phyloP scores from a whole-genome alignment of 2,888 invertebrate species.

The Heteromurus nitidus region DNA sequence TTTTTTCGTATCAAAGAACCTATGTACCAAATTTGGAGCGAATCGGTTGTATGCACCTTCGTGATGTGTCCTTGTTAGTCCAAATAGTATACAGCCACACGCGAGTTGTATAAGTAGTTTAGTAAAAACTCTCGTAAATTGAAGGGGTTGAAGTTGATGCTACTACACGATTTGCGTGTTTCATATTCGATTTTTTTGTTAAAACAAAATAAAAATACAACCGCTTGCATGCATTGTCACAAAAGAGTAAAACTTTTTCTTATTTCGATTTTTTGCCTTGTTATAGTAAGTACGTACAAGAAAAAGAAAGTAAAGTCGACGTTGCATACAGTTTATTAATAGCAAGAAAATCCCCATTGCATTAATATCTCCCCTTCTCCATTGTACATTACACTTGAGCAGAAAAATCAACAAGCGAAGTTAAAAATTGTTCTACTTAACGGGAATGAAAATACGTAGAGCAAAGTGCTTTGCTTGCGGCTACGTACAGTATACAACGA shows the following conservation, averaged over 20 bases:
- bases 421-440: not conserved
- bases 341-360: not conserved
- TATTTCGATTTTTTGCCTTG: not conserved
- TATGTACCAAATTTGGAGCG: no score
- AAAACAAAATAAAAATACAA: not conserved
- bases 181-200: slow-evolving; percentile 3
- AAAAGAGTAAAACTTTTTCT: not conserved
- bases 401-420: not conserved
- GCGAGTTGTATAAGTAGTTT: no score
- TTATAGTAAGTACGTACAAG: not conserved
- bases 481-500: not conserved
- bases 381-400: not conserved
- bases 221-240: no score
- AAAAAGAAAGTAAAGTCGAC: no score
- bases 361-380: not conserved
- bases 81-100: no score
- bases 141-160: no score
- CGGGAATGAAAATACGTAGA: not conserved
- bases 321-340: not conserved
- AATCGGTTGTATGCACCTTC: no score
- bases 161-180: not conserved
- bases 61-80: no score
- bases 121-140: not conserved
- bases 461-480: not conserved
- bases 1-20: no score